A percentile compares a stretch with the other conserved stretches of the same genome.
Evolutionary conservation across 2,797 vertebrate genomes (phyloP).

Genomic region (Channallabes apus): DNA sequence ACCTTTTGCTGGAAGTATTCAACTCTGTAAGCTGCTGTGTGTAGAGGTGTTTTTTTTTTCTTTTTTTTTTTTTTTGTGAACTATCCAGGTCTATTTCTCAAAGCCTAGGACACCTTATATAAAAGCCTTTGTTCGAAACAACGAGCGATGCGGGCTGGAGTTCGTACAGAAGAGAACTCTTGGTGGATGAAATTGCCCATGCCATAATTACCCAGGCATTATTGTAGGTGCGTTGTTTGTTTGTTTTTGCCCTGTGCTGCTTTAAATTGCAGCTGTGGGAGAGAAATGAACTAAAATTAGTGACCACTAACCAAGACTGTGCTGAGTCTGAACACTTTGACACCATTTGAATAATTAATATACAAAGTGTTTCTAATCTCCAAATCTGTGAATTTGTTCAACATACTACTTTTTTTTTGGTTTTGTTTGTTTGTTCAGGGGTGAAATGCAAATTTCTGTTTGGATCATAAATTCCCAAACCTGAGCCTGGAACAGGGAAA

Average conservation of each 20-base stretch:
- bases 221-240: not conserved
- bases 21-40: too few relatives aligned
- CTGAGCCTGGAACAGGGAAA: not conserved
- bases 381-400: not conserved
- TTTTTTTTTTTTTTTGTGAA: not conserved
- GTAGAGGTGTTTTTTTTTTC: too few relatives aligned
- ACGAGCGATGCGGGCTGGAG: not conserved
- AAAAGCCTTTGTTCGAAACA: not conserved
- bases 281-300: not conserved
- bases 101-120: not conserved
- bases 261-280: conserved; percentile 8
- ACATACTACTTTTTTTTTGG: not conserved
- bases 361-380: not conserved
- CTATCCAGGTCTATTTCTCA: not conserved
- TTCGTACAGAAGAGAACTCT: not conserved
- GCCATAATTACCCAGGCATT: not conserved
- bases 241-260: conserved; percentile 26
- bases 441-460: not conserved
- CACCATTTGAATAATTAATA: too few relatives aligned
- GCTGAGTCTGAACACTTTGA: not conserved
- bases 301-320: not conserved
- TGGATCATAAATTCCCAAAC: not conserved
- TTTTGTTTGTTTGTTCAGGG: too few relatives aligned
- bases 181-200: not conserved
- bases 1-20: not conserved